These are phyloP conservation scores for Ganaspis brasiliensis DNA, from an alignment of 2,888 invertebrate genomes.

Conservation along the genomic window DNA sequence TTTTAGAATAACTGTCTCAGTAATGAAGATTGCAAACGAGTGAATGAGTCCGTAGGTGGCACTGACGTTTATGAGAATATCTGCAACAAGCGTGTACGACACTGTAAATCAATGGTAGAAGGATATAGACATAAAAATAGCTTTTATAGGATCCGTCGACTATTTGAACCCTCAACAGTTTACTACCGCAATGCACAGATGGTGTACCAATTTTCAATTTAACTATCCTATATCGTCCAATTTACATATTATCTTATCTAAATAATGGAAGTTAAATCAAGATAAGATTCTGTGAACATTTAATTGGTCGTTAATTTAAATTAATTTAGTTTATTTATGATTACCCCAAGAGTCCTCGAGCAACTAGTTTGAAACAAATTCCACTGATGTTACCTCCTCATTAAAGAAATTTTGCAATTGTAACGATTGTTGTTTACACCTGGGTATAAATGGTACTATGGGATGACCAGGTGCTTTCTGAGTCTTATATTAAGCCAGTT, in stretches of 20 bases:
- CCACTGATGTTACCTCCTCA: no score
- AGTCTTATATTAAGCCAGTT: no score
- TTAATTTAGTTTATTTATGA: no score
- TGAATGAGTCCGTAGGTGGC: conserved; percentile 20
- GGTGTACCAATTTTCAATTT: neutral
- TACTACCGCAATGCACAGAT: neutral
- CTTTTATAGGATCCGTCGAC: neutral
- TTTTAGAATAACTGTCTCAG: neutral
- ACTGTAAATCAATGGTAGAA: conserved; percentile 7
- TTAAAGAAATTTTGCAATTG: no score
- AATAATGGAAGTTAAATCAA: conserved; percentile 2
- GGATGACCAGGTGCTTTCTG: no score
- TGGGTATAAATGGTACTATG: no score
- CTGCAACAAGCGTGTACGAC: neutral
- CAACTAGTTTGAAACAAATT: no score
- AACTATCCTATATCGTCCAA: neutral
- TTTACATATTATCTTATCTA: neutral
- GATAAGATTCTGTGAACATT: no score
- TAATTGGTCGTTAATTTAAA: no score
- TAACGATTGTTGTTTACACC: no score
- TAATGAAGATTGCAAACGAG: conserved; percentile 2
- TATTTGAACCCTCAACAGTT: neutral
- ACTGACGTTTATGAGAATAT: conserved; percentile 27
- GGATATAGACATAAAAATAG: neutral
- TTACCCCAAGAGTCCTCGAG: no score